phyloP scores from a whole-genome alignment of 2,888 invertebrate genomes.

The Autographa pulchrina region DNA sequence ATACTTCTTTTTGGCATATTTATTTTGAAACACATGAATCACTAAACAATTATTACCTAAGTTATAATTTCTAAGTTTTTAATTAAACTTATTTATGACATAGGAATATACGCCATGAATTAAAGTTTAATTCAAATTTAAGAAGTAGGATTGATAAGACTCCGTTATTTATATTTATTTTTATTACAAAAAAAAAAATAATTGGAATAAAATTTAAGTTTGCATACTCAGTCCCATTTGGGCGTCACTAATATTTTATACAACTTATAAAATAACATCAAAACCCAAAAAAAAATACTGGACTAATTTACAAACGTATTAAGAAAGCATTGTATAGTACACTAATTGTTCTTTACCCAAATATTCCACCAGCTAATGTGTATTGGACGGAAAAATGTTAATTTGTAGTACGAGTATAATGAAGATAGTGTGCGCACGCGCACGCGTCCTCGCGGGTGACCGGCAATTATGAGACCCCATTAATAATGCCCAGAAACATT shows the following conservation, averaged over 20 bases:
- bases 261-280: too few relatives aligned
- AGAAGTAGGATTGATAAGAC: too few relatives aligned
- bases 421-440: constrained; percentile 41
- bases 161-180: too few relatives aligned
- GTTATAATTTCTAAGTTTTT: constrained; percentile 20
- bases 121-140: too few relatives aligned
- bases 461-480: constrained; percentile 27
- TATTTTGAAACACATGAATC: background rate
- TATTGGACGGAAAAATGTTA: constrained; percentile 76
- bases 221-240: too few relatives aligned
- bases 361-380: constrained; percentile 62
- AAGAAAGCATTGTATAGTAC: constrained; percentile 43
- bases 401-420: constrained; percentile 67
- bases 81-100: background rate
- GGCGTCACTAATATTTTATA: too few relatives aligned
- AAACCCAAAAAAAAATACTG: constrained; percentile 17
- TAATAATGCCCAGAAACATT: constrained; percentile 50
- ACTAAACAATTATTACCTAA: constrained; percentile 19
- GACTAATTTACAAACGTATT: constrained; percentile 42
- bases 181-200: too few relatives aligned
- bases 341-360: constrained; percentile 42
- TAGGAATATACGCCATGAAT: too few relatives aligned
- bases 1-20: background rate
- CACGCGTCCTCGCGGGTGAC: background rate
- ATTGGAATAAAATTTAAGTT: too few relatives aligned